phyloP scores from a whole-genome alignment of 2,888 invertebrate genomes.

The Drosophila pullipes region DNA sequence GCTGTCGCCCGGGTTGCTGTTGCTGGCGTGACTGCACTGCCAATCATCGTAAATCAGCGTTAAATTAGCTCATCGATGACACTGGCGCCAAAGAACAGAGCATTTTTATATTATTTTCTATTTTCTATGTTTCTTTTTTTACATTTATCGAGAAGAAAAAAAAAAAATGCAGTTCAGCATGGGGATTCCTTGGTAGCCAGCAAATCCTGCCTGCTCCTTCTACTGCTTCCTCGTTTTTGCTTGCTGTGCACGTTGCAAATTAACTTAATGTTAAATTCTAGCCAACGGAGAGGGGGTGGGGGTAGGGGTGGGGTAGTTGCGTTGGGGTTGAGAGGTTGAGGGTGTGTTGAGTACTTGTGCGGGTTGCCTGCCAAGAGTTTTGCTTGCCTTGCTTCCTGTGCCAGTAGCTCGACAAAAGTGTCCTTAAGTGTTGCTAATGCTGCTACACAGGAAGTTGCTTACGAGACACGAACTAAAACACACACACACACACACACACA shows the following conservation, averaged over 20 bases:
- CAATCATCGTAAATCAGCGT: constrained; percentile 72
- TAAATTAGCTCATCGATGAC: constrained; percentile 71
- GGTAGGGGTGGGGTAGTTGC: too few species aligned
- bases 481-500: constrained; percentile 23
- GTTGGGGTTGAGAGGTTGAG: not conserved
- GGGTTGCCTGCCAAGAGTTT: constrained; percentile 57
- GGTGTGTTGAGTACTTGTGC: constrained; percentile 8
- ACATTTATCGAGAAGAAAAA: not conserved
- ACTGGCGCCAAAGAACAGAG: constrained; percentile 5
- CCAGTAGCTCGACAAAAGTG: constrained; percentile 68
- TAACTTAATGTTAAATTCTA: constrained; percentile 73
- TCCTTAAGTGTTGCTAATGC: constrained; percentile 80
- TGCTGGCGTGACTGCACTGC: constrained; percentile 70
- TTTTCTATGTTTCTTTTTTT: not conserved
- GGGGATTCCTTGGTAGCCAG: not conserved
- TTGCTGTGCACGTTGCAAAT: constrained; percentile 75
- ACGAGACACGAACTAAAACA: constrained; percentile 64
- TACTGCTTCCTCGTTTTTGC: constrained; percentile 42
- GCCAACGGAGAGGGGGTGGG: not conserved
- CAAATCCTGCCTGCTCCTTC: not conserved
- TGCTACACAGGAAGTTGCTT: constrained; percentile 75
- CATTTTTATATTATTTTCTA: not conserved
- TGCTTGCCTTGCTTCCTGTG: constrained; percentile 72
- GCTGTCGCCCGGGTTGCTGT: constrained; percentile 1
- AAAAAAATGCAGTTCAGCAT: constrained; percentile 16